These are phyloP conservation scores for Malaclemys terrapin DNA, from an alignment of 2,113 vertebrate genomes.

Conservation along the genomic window DNA sequence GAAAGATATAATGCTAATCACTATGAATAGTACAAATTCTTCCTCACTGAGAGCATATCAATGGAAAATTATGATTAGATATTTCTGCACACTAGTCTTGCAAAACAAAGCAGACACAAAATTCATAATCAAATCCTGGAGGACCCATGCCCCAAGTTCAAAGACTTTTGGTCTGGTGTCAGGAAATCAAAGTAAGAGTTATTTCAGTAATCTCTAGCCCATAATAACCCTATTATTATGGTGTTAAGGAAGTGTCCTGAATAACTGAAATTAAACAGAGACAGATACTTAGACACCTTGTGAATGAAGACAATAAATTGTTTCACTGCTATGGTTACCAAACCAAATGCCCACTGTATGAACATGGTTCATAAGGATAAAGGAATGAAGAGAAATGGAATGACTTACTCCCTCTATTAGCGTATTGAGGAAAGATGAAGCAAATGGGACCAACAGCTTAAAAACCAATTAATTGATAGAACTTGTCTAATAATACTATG, in stretches of 20 bases:
- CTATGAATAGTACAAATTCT: neutral
- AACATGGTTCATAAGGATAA: constrained; percentile 33
- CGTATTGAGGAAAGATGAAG: neutral
- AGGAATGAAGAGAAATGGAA: constrained; percentile 29
- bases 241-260: constrained; percentile 36
- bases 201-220: constrained; percentile 35
- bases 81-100: constrained; percentile 20
- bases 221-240: constrained; percentile 1
- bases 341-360: constrained; percentile 44
- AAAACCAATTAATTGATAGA: constrained; percentile 62
- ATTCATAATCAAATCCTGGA: neutral
- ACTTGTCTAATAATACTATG: constrained; percentile 3
- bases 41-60: neutral
- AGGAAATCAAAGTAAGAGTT: constrained; percentile 48
- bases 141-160: neutral
- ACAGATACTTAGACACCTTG: constrained; percentile 65
- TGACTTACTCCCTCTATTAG: constrained; percentile 9
- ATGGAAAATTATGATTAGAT: constrained; percentile 29
- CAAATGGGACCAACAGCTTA: constrained; percentile 37
- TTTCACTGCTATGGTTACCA: constrained; percentile 75
- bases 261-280: constrained; percentile 46
- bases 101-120: constrained; percentile 33
- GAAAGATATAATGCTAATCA: neutral
- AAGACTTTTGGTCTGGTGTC: constrained; percentile 25
- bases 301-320: constrained; percentile 68